Conservation (phyloP, 2,113 vertebrate species). For the Corapipo altera region DNA sequence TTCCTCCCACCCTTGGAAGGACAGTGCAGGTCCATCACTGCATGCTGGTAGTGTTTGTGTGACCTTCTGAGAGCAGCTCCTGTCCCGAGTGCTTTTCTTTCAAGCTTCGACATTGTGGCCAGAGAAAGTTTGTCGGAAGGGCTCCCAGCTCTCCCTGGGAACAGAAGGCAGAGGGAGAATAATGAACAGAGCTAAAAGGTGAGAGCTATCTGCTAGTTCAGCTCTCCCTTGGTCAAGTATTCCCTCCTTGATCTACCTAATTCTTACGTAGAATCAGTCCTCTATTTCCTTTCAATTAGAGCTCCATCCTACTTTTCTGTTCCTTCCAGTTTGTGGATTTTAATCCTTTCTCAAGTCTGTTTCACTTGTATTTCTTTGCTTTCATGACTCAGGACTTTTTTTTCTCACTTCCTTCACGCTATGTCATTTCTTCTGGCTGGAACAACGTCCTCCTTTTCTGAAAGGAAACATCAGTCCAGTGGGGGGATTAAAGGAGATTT, state of each 20-base stretch:
- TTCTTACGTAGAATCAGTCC: not conserved
- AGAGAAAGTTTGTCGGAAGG: not conserved
- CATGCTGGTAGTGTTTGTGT: not conserved
- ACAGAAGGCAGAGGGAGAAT: not conserved
- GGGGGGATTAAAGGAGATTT: not conserved
- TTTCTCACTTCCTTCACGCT: not conserved
- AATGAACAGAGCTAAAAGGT: not conserved
- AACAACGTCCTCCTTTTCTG: slow-evolving; percentile 7
- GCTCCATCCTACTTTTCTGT: not conserved
- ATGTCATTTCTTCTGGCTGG: slow-evolving; percentile 32
- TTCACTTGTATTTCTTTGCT: slow-evolving; percentile 15
- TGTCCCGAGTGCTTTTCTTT: not conserved
- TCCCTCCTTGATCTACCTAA: not conserved
- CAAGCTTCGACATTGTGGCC: not conserved
- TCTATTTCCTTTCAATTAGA: slow-evolving; percentile 40
- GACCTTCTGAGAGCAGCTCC: not conserved
- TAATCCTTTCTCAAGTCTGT: not conserved
- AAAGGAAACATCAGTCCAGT: slow-evolving; percentile 13
- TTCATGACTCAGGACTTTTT: slow-evolving; percentile 29
- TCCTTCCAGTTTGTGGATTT: not conserved
- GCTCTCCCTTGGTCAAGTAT: not conserved
- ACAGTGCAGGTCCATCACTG: not conserved
- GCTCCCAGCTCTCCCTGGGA: not conserved
- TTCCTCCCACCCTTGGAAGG: not conserved
- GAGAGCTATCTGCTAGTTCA: slow-evolving; percentile 9